These are phyloP conservation scores for Eremophila alpestris DNA, from an alignment of 2,797 vertebrate genomes.

Conservation along the genomic window DNA sequence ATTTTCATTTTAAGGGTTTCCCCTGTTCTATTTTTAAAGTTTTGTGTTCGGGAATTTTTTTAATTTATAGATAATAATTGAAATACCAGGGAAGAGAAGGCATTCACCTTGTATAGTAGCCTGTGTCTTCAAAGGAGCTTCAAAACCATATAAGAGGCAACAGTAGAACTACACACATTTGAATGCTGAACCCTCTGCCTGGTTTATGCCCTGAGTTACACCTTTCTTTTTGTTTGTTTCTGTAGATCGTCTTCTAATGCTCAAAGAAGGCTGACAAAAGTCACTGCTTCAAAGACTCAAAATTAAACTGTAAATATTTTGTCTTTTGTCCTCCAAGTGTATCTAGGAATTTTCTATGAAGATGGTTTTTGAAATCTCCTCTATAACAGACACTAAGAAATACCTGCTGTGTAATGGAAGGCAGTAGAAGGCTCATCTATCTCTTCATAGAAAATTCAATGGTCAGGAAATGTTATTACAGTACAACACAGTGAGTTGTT, in stretches of 20 bases:
- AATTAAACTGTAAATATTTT: background rate
- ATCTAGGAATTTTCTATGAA: background rate
- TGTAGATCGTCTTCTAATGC: background rate
- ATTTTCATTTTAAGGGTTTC: background rate
- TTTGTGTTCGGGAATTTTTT: background rate
- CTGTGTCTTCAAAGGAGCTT: background rate
- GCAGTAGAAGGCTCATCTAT: slow-evolving; percentile 31
- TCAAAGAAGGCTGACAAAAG: background rate
- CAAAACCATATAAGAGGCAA: background rate
- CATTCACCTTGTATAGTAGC: background rate
- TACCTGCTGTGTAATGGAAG: slow-evolving; percentile 23
- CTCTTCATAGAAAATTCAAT: slow-evolving; percentile 44
- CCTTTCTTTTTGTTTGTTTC: background rate
- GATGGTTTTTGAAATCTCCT: background rate
- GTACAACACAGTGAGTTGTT: slow-evolving; percentile 18
- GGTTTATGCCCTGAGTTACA: background rate
- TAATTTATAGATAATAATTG: background rate
- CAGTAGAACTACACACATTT: background rate
- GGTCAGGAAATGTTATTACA: slow-evolving; percentile 22
- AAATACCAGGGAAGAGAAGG: background rate
- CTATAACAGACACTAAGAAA: background rate
- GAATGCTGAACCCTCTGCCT: background rate
- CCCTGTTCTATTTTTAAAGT: background rate
- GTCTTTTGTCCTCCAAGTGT: background rate
- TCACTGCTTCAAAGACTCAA: background rate